Percentiles rank a stretch among this genome's conserved stretches.
phyloP scores from a whole-genome alignment of 1,140 invertebrate genomes.

The Spodoptera frugiperda region DNA sequence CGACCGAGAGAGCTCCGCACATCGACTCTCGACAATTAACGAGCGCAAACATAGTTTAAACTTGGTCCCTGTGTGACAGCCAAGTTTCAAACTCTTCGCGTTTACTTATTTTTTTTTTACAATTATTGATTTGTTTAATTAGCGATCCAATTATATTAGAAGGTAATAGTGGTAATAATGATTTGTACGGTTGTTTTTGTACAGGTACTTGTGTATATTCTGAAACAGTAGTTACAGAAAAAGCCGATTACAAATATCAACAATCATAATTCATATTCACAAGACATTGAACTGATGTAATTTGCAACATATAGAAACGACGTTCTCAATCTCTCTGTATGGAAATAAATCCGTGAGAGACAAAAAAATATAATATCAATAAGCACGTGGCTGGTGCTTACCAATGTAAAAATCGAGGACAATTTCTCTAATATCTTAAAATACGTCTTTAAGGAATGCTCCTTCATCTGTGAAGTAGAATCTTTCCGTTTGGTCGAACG shows the following conservation, averaged over 20 bases:
- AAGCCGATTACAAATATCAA: too few relatives aligned
- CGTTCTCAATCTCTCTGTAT: too few relatives aligned
- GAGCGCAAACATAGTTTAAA: constrained; percentile 69
- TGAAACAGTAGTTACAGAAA: too few relatives aligned
- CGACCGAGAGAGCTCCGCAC: constrained; percentile 38
- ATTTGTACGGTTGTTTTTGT: too few relatives aligned
- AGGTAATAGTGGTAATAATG: neutral
- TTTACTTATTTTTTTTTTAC: neutral
- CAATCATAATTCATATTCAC: too few relatives aligned
- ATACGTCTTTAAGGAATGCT: constrained; percentile 26
- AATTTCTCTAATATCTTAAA: constrained; percentile 30
- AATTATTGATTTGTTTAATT: neutral
- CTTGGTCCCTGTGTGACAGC: constrained; percentile 27
- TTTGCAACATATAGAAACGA: too few relatives aligned
- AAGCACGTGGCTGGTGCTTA: too few relatives aligned
- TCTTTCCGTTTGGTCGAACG: constrained; percentile 47
- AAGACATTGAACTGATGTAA: too few relatives aligned
- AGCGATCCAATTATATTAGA: neutral
- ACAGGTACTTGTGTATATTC: too few relatives aligned
- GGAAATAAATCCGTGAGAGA: neutral
- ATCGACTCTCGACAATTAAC: constrained; percentile 63
- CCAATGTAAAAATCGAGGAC: constrained; percentile 1
- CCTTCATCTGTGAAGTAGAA: constrained; percentile 42
- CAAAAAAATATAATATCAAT: constrained; percentile 3
- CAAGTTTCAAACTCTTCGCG: neutral